phyloP scores from a whole-genome alignment of 2,888 invertebrate species.

The Mactromeris polynyma region DNA sequence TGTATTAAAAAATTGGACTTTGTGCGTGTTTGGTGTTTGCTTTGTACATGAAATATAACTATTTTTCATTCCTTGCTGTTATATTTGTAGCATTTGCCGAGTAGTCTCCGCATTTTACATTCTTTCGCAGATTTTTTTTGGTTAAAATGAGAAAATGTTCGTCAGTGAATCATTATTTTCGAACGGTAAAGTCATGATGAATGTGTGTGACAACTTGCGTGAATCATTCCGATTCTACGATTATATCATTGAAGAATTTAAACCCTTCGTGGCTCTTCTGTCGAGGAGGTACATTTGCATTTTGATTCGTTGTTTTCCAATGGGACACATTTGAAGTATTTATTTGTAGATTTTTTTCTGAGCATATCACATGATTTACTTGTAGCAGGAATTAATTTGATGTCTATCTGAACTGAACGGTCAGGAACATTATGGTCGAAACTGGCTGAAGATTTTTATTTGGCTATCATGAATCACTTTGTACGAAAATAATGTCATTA shows the following conservation, averaged over 20 bases:
- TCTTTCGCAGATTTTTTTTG: neutral
- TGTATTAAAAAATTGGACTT: neutral
- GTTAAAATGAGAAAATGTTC: slow-evolving; percentile 7
- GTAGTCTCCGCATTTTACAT: neutral
- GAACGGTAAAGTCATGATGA: slow-evolving; percentile 6
- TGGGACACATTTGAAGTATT: slow-evolving; percentile 39
- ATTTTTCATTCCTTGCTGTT: neutral
- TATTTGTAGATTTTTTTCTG: slow-evolving; percentile 18
- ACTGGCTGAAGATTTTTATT: neutral
- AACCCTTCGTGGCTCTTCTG: slow-evolving; percentile 6
- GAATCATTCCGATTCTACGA: slow-evolving; percentile 37
- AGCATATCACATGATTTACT: neutral
- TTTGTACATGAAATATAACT: neutral
- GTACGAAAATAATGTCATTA: slow-evolving; percentile 56
- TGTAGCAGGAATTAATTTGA: neutral
- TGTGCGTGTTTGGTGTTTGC: neutral
- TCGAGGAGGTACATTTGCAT: slow-evolving; percentile 37
- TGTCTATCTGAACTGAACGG: neutral
- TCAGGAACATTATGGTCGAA: neutral
- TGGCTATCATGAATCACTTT: slow-evolving; percentile 50
- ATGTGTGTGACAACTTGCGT: slow-evolving; percentile 2
- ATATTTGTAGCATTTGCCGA: neutral
- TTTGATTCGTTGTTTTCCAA: slow-evolving; percentile 39
- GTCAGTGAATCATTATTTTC: neutral
- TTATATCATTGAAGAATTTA: slow-evolving; percentile 42